phyloP scores from a whole-genome alignment of 92 coral and sea anemone genomes.

The Epizoanthus rinbou region DNA sequence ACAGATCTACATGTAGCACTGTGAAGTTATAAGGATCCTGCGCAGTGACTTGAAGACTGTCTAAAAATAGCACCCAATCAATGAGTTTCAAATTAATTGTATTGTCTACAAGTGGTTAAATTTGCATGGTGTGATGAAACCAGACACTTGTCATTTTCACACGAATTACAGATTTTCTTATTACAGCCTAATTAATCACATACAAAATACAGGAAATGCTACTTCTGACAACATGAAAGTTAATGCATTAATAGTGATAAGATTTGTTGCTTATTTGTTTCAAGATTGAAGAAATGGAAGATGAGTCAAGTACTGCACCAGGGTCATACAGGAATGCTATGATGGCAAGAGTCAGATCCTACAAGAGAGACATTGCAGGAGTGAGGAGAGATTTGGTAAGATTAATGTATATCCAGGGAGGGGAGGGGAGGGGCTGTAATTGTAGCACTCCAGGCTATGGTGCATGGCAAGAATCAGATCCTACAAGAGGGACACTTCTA shows the following conservation, averaged over 20 bases:
- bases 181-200: no score
- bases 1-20: no score
- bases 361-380: constrained; percentile 80
- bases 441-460: constrained; percentile 78
- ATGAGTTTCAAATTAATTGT: no score
- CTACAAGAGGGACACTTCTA: constrained; percentile 68
- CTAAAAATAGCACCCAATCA: no score
- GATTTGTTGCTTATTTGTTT: constrained; percentile 1
- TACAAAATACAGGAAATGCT: no score
- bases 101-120: no score
- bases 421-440: no score
- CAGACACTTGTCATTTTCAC: no score
- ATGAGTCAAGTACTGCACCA: constrained; percentile 88
- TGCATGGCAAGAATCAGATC: constrained; percentile 65
- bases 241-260: not conserved
- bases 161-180: no score
- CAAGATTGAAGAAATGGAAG: constrained; percentile 96
- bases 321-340: constrained; percentile 85
- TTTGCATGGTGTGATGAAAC: no score
- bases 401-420: not conserved
- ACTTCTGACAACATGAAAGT: not conserved
- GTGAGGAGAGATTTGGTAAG: constrained; percentile 86
- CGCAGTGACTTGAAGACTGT: no score
- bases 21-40: no score
- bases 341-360: constrained; percentile 78